A percentile compares a stretch with the other conserved stretches of the same genome.
Conservation (phyloP, 1,140 invertebrate species). For the Maconellicoccus hirsutus region DNA sequence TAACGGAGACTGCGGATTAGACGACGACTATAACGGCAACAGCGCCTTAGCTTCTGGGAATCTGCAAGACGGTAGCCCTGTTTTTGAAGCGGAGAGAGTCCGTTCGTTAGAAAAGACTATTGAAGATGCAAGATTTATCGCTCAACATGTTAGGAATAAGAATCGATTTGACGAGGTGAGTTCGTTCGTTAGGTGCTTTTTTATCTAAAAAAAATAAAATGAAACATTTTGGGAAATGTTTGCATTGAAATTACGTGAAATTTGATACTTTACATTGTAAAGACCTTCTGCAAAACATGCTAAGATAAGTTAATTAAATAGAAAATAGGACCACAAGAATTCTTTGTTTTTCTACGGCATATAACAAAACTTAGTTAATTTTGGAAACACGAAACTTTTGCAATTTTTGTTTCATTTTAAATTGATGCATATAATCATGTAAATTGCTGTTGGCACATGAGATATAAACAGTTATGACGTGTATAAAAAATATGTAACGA, state of each 20-base stretch:
- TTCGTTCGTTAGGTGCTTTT: constrained; percentile 32
- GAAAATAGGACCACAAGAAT: no score
- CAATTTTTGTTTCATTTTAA: no score
- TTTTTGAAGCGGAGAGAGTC: constrained; percentile 58
- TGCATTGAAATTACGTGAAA: neutral
- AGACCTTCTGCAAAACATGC: no score
- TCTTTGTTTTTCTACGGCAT: no score
- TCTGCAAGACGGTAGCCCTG: constrained; percentile 48
- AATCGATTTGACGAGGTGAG: constrained; percentile 87
- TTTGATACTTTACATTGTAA: neutral
- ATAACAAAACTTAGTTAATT: no score
- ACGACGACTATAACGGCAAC: neutral
- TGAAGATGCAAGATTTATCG: constrained; percentile 81
- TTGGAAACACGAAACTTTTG: no score
- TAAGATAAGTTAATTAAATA: no score
- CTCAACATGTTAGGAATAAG: constrained; percentile 86
- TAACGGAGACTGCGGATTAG: neutral
- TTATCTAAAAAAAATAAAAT: no score
- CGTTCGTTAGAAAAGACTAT: constrained; percentile 77
- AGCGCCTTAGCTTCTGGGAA: constrained; percentile 40
- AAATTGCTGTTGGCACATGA: no score
- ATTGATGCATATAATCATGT: no score
- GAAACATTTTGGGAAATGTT: neutral
- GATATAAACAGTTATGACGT: no score
- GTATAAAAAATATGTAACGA: no score